Evolutionary conservation across 1,140 invertebrate genomes (phyloP).

Genomic region (Scaptomyza graminum): DNA sequence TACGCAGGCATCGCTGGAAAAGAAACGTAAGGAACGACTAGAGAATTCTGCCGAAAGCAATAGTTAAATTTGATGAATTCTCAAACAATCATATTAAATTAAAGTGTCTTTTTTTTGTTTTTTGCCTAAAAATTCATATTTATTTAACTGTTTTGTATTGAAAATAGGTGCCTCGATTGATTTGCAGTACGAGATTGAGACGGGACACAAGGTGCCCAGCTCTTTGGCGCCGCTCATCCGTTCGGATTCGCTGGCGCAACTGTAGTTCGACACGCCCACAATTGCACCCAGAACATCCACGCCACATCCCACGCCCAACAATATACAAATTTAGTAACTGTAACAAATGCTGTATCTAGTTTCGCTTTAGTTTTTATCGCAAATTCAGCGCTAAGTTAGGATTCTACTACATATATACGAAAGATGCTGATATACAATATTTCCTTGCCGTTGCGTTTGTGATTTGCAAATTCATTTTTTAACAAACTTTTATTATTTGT

Average conservation of each 20-base stretch:
- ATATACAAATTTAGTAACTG: constrained; percentile 44
- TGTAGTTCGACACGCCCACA: constrained; percentile 84
- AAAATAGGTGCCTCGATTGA: constrained; percentile 88
- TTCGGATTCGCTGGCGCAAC: constrained; percentile 89
- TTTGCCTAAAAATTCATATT: neutral
- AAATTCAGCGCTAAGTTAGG: constrained; percentile 46
- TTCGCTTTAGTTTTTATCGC: constrained; percentile 63
- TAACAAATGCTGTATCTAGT: constrained; percentile 78
- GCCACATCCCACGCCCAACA: constrained; percentile 15
- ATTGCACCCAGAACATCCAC: constrained; percentile 20
- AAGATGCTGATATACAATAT: constrained; percentile 46
- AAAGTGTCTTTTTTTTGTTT: constrained; percentile 9
- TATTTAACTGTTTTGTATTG: constrained; percentile 8
- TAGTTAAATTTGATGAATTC: no score
- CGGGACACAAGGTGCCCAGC: constrained; percentile 89
- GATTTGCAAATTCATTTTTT: constrained; percentile 25
- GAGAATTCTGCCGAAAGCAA: no score
- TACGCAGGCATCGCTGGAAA: constrained; percentile 84
- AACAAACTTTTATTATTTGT: constrained; percentile 26
- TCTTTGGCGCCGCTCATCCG: constrained; percentile 92
- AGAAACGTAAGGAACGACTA: constrained; percentile 75
- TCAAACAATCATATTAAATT: no score
- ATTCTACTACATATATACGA: constrained; percentile 13
- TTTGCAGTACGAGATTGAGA: constrained; percentile 91
- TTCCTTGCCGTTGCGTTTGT: constrained; percentile 44